phyloP scores from a whole-genome alignment of 2,797 vertebrate species.

The Betta splendens region DNA sequence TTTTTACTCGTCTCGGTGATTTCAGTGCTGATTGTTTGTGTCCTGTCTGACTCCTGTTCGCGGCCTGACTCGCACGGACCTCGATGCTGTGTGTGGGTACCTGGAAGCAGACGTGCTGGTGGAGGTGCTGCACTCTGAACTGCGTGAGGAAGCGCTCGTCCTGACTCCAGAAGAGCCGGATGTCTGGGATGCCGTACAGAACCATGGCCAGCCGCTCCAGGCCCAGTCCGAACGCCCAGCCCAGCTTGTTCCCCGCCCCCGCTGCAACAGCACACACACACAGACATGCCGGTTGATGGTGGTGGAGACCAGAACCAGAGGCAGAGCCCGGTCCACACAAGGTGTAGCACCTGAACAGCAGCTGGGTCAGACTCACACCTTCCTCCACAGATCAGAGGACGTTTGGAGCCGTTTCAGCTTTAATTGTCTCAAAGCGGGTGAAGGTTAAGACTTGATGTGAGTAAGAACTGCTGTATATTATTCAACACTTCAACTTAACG shows the following conservation, averaged over 20 bases:
- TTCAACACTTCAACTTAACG: conserved; percentile 44
- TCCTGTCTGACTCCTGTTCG: no score
- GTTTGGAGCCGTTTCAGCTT: no score
- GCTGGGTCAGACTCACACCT: no score
- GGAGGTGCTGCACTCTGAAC: conserved; percentile 84
- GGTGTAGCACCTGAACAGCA: no score
- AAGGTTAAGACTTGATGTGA: background rate
- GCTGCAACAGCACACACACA: conserved; percentile 70
- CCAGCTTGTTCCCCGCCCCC: conserved; percentile 86
- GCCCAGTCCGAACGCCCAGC: conserved; percentile 96
- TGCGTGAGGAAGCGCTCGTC: conserved; percentile 90
- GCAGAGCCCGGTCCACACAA: no score
- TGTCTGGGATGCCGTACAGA: conserved; percentile 90
- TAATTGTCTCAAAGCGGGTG: no score
- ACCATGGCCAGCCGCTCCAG: conserved; percentile 95
- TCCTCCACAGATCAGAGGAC: no score
- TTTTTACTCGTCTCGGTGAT: no score
- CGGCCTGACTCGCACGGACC: no score
- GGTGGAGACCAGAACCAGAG: no score
- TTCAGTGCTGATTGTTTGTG: no score
- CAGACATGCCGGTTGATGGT: no score
- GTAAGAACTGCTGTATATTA: conserved; percentile 16
- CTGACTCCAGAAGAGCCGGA: conserved; percentile 94
- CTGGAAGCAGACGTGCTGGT: conserved; percentile 88
- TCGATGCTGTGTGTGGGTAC: conserved; percentile 73